Evolutionary conservation across 2,888 invertebrate genomes (phyloP).

Genomic region (Lepidocyrtoides sp.): DNA sequence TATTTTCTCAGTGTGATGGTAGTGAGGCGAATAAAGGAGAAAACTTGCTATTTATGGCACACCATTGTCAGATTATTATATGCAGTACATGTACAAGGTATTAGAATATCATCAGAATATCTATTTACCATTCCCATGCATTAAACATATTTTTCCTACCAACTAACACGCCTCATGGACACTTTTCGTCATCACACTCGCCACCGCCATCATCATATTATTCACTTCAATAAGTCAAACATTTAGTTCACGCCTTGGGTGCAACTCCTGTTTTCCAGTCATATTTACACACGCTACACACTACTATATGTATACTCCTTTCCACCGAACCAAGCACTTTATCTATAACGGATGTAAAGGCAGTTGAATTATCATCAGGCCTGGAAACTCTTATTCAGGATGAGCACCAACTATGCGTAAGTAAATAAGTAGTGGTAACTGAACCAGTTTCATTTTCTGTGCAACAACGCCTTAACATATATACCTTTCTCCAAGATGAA

Average conservation of each 20-base stretch:
- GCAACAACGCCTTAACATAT: background rate
- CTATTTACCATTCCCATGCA: slow-evolving; percentile 13
- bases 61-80: background rate
- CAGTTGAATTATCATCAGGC: background rate
- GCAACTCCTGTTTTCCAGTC: slow-evolving; percentile 54
- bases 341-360: background rate
- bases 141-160: slow-evolving; percentile 32
- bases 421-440: background rate
- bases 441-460: background rate
- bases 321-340: background rate
- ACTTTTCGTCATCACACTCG: slow-evolving; percentile 17
- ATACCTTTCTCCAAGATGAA: slow-evolving; percentile 44
- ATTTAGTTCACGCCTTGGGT: slow-evolving; percentile 82
- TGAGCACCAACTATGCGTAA: background rate
- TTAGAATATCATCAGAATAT: background rate
- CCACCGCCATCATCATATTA: slow-evolving; percentile 16
- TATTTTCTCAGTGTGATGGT: background rate
- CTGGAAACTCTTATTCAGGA: background rate
- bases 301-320: background rate
- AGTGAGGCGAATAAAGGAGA: background rate
- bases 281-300: slow-evolving; percentile 5
- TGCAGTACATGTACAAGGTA: background rate
- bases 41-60: slow-evolving; percentile 15
- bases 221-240: slow-evolving; percentile 79
- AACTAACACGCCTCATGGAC: slow-evolving; percentile 38